Percentiles rank a stretch among this genome's conserved stretches.
phyloP scores from a whole-genome alignment of 1,140 invertebrate genomes.

The Lasioglossum baleicum region DNA sequence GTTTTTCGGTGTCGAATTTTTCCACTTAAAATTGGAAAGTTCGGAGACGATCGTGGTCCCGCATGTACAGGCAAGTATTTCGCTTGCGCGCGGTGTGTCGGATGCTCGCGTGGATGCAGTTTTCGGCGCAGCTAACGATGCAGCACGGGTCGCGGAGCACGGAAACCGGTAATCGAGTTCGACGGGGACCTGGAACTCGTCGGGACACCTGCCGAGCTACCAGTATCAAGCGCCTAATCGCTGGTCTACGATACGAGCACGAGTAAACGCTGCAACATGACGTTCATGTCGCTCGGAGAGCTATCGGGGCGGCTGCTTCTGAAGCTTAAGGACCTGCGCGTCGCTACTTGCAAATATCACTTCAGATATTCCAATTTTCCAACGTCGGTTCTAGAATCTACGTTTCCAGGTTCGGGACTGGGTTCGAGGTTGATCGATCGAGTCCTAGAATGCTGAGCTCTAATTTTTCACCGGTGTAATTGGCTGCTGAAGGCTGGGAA shows the following conservation, averaged over 20 bases:
- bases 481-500: not conserved
- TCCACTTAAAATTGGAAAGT: too few species aligned
- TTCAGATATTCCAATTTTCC: not conserved
- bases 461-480: not conserved
- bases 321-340: too few species aligned
- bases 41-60: too few species aligned
- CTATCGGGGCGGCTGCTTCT: not conserved
- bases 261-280: constrained; percentile 18
- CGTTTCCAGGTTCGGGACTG: too few species aligned
- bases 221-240: constrained; percentile 19
- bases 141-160: not conserved
- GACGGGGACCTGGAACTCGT: constrained; percentile 4
- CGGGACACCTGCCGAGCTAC: constrained; percentile 11
- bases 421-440: too few species aligned
- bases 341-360: not conserved
- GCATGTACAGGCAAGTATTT: too few species aligned
- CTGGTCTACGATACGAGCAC: constrained; percentile 19
- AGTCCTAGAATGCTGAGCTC: too few species aligned
- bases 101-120: not conserved
- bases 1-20: too few species aligned
- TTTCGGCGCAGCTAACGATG: not conserved
- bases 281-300: not conserved
- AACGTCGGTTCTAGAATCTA: not conserved
- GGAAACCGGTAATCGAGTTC: constrained; percentile 23
- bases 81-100: too few species aligned